A percentile compares a stretch with the other conserved stretches of the same genome.
These are phyloP conservation scores for Vipera latastei DNA, from an alignment of 2,797 vertebrate species.

Conservation along the genomic window DNA sequence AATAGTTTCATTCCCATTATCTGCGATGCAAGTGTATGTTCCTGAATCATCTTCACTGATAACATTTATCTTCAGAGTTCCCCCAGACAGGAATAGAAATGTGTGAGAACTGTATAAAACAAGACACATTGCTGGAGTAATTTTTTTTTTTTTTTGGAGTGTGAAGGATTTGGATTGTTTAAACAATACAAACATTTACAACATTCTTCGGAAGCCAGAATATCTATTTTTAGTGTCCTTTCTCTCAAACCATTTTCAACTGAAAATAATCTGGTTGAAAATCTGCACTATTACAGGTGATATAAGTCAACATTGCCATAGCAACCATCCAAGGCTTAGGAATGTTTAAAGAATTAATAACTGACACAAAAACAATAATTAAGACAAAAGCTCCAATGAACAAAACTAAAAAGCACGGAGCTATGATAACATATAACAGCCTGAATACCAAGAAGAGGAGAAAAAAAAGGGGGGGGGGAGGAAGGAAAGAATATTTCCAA, in stretches of 20 bases:
- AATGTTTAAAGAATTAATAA: background rate
- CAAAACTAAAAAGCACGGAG: background rate
- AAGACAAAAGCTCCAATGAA: background rate
- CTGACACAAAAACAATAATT: background rate
- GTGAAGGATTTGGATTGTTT: background rate
- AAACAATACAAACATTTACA: background rate
- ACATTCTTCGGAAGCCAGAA: background rate
- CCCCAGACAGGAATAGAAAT: constrained; percentile 76
- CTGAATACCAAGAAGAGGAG: background rate
- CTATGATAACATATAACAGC: background rate
- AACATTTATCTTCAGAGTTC: constrained; percentile 81
- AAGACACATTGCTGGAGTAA: background rate
- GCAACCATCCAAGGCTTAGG: background rate
- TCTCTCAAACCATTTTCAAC: background rate
- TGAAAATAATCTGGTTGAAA: background rate
- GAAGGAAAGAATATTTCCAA: background rate
- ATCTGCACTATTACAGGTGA: background rate
- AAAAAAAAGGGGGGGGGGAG: background rate
- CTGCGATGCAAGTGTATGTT: constrained; percentile 82
- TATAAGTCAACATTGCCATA: background rate
- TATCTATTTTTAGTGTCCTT: background rate
- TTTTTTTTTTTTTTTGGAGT: background rate
- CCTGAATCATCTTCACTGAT: constrained; percentile 82
- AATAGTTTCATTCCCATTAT: constrained; percentile 81
- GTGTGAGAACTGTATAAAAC: constrained; percentile 62